These are phyloP conservation scores for Corythornis leucogaster DNA, from an alignment of 2,797 vertebrate genomes.

Conservation along the genomic window DNA sequence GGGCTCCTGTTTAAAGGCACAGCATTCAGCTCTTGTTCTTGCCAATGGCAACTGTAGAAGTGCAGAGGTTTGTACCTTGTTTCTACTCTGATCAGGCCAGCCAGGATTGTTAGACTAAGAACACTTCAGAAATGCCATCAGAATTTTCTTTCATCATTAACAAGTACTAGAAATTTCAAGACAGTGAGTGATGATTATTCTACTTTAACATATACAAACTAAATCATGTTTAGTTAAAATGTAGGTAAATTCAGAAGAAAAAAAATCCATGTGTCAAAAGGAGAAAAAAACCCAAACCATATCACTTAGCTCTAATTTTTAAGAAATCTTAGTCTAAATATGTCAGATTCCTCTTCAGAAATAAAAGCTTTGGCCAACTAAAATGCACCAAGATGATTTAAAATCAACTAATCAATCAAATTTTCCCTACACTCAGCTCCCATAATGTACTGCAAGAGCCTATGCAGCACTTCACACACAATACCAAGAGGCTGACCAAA, in stretches of 20 bases:
- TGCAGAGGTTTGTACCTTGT: neutral
- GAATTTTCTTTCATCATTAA: neutral
- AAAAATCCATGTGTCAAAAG: neutral
- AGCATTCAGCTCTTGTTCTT: neutral
- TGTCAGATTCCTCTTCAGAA: neutral
- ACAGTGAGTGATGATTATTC: neutral
- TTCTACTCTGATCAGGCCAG: neutral
- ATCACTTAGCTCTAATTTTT: neutral
- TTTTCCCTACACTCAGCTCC: neutral
- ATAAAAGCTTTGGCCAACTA: neutral
- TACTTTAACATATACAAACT: neutral
- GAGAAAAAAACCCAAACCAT: neutral
- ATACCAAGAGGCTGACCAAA: neutral
- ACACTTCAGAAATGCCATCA: neutral
- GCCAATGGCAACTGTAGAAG: neutral
- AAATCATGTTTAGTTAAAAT: neutral
- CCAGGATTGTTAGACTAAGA: neutral
- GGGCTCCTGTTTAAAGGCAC: slow-evolving; percentile 58
- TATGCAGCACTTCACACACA: neutral
- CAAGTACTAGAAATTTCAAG: neutral
- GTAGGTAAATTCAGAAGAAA: neutral
- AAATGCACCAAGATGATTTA: neutral
- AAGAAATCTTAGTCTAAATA: neutral
- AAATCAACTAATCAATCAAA: neutral
- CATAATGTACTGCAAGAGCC: neutral